A percentile compares a stretch with the other conserved stretches of the same genome.
These are phyloP conservation scores for Sitobion miscanthi DNA, from an alignment of 1,140 invertebrate genomes.

Conservation along the genomic window DNA sequence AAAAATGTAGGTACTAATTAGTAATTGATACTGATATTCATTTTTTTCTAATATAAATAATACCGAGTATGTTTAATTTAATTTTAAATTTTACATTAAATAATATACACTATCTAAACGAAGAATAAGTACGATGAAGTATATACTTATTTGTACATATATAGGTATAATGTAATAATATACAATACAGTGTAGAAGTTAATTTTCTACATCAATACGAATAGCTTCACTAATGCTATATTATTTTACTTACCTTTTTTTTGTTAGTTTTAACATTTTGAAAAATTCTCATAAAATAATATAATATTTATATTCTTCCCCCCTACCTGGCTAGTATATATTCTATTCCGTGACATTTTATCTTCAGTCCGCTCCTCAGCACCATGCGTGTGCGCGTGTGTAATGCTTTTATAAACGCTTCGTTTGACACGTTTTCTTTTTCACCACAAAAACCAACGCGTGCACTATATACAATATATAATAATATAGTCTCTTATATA, in stretches of 20 bases:
- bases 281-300: neutral
- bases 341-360: slow-evolving; percentile 2
- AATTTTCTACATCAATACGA: neutral
- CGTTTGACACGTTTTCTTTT: slow-evolving; percentile 37
- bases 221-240: neutral
- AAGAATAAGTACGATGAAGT: neutral
- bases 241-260: neutral
- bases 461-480: neutral
- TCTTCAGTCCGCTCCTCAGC: neutral
- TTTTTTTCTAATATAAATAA: too few relatives aligned
- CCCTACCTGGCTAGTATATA: neutral
- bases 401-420: slow-evolving; percentile 46
- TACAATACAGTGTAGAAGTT: neutral
- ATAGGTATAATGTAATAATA: too few relatives aligned
- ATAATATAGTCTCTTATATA: neutral
- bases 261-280: neutral
- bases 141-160: too few relatives aligned
- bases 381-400: neutral
- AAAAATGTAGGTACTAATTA: too few relatives aligned
- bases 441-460: neutral
- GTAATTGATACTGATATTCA: too few relatives aligned
- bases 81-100: neutral
- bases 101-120: neutral
- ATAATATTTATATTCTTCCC: neutral
- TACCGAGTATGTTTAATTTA: neutral